These are phyloP conservation scores for Ptychobarbus kaznakovi DNA, from an alignment of 2,797 vertebrate species.

Conservation along the genomic window DNA sequence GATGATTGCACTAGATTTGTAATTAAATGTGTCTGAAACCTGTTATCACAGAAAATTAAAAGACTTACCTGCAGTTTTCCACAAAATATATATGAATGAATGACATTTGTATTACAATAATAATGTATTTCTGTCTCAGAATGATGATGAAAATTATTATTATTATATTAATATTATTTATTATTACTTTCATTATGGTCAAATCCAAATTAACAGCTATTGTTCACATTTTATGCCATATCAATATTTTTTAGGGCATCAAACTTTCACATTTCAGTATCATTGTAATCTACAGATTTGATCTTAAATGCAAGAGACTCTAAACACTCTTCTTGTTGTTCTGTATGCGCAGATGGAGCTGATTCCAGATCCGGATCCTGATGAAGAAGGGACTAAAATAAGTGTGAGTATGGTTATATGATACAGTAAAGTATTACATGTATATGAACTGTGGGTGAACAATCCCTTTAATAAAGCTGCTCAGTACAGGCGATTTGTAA, in stretches of 20 bases:
- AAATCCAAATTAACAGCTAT: neutral
- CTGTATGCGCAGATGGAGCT: constrained; percentile 83
- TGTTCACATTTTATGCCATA: neutral
- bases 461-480: neutral
- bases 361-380: constrained; percentile 85
- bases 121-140: too few species aligned
- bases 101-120: too few species aligned
- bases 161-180: too few species aligned
- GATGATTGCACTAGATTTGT: neutral
- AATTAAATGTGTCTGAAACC: neutral
- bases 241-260: neutral
- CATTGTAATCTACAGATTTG: neutral
- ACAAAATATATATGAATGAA: too few species aligned
- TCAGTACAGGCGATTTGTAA: neutral
- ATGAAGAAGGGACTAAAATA: constrained; percentile 95
- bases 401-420: constrained; percentile 82
- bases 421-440: neutral
- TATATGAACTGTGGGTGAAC: neutral
- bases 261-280: neutral
- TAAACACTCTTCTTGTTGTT: constrained; percentile 22
- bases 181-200: neutral
- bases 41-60: neutral
- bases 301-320: constrained; percentile 4
- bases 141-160: too few species aligned
- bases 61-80: neutral